Evolutionary conservation across 2,797 vertebrate genomes (phyloP).

Genomic region (Periophthalmus magnuspinnatus): DNA sequence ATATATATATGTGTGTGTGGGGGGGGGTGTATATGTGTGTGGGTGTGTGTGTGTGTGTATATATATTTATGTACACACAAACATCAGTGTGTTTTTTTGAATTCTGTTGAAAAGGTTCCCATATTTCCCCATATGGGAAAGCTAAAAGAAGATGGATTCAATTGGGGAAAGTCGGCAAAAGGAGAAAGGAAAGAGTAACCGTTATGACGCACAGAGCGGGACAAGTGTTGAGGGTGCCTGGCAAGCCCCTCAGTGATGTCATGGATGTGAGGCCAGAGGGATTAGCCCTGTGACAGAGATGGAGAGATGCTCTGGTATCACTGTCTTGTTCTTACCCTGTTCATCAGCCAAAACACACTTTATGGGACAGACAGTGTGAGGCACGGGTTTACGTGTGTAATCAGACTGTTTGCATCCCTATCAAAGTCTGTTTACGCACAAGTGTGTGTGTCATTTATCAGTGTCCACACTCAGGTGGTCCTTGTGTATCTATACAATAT

Average conservation of each 20-base stretch:
- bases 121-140: conserved; percentile 16
- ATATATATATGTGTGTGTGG: too few species aligned
- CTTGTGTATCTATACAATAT: conserved; percentile 35
- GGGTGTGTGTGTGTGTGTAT: too few species aligned
- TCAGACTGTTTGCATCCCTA: conserved; percentile 68
- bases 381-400: conserved; percentile 56
- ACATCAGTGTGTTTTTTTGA: conserved; percentile 15
- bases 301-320: conserved; percentile 71
- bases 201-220: conserved; percentile 58
- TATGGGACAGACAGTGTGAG: conserved; percentile 32
- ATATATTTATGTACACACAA: too few species aligned
- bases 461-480: conserved; percentile 58
- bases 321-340: conserved; percentile 55
- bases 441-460: conserved; percentile 56
- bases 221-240: conserved; percentile 45
- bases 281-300: conserved; percentile 71
- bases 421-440: conserved; percentile 68
- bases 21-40: too few species aligned
- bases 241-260: conserved; percentile 59
- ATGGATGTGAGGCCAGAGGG: conserved; percentile 64
- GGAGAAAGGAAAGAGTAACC: conserved; percentile 55
- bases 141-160: conserved; percentile 44
- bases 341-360: conserved; percentile 54
- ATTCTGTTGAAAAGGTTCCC: conserved; percentile 35
- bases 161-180: conserved; percentile 46